Conservation (phyloP, 2,888 invertebrate genomes). For the Tiliacea citrago region DNA sequence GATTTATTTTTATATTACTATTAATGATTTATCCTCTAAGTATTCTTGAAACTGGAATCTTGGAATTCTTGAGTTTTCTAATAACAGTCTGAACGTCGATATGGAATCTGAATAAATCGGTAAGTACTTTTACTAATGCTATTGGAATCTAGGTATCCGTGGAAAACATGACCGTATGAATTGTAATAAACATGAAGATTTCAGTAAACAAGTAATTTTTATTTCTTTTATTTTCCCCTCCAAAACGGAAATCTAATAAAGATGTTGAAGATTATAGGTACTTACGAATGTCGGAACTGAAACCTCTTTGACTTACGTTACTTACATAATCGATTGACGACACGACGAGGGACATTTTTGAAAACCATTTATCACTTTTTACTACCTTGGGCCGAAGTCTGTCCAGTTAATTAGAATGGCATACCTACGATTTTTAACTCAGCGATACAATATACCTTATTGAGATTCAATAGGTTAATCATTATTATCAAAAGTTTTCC, state of each 20-base stretch:
- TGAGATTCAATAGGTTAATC: too few relatives aligned
- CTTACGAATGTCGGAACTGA: too few relatives aligned
- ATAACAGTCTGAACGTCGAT: too few relatives aligned
- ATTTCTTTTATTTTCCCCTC: conserved; percentile 2
- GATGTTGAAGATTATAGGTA: conserved; percentile 47
- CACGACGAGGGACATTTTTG: neutral
- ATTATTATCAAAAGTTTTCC: too few relatives aligned
- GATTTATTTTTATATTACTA: too few relatives aligned
- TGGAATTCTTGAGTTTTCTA: too few relatives aligned
- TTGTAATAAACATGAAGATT: conserved; percentile 26
- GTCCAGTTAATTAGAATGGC: too few relatives aligned
- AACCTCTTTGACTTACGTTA: too few relatives aligned
- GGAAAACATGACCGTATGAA: conserved; percentile 21
- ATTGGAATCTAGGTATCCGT: conserved; percentile 28
- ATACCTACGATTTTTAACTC: neutral
- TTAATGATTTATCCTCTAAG: too few relatives aligned
- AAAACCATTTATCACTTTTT: conserved; percentile 3
- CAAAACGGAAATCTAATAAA: conserved; percentile 48
- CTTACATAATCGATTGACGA: conserved; percentile 6
- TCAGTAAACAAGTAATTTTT: neutral
- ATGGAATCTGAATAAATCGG: conserved; percentile 36
- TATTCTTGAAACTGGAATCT: too few relatives aligned
- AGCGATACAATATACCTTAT: neutral
- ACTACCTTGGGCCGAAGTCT: neutral
- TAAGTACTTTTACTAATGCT: conserved; percentile 30